Conservation (phyloP, 1,140 invertebrate species). For the Paraescarpia echinospica region DNA sequence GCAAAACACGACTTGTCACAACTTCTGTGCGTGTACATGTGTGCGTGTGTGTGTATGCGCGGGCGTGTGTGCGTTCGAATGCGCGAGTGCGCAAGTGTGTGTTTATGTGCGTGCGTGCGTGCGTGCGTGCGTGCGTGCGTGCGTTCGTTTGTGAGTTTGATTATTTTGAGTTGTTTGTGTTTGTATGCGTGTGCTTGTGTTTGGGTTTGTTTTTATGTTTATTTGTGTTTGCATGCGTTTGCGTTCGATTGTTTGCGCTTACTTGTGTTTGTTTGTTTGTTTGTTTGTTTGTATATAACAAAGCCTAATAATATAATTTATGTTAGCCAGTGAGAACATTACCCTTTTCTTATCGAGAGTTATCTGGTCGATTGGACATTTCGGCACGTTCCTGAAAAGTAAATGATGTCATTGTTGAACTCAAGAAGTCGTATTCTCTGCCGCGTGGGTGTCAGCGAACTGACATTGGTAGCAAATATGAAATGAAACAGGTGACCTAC, state of each 20-base stretch:
- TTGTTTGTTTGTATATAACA: not conserved
- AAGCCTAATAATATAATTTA: not conserved
- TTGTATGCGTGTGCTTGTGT: not conserved
- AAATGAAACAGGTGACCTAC: too few species aligned
- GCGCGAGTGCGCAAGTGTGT: not conserved
- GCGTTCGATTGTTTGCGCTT: not conserved
- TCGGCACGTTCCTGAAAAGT: conserved; percentile 30
- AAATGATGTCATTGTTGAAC: not conserved
- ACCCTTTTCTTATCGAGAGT: conserved; percentile 38
- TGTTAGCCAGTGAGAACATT: not conserved
- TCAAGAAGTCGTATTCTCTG: too few species aligned
- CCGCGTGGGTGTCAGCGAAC: too few species aligned
- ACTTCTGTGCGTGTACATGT: not conserved
- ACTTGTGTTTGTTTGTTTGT: not conserved
- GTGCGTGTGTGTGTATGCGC: not conserved
- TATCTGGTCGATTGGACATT: conserved; percentile 42
- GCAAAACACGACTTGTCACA: conserved; percentile 18
- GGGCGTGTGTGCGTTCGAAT: not conserved
- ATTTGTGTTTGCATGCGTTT: not conserved
- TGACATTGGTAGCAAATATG: too few species aligned
- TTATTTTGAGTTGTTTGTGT: too few species aligned
- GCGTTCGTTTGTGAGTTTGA: not conserved
- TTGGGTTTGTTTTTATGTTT: not conserved
- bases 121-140: not conserved
- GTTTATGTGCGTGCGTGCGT: not conserved